Percentiles rank a stretch among this genome's conserved stretches.
Evolutionary conservation across 2,888 invertebrate species (phyloP).

Genomic region (Lapara coniferarum): DNA sequence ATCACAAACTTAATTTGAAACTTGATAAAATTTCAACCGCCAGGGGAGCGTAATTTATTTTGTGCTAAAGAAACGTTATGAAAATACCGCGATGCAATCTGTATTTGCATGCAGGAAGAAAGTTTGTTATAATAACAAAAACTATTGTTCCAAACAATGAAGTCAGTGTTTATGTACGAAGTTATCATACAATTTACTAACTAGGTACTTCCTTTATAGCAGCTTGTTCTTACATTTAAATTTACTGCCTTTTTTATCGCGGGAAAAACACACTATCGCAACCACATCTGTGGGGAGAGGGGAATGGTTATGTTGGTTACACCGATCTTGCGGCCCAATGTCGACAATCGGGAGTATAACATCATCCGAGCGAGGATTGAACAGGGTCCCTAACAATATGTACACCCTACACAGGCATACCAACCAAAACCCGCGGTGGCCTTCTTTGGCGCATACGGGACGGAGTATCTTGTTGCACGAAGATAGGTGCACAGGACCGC

Average conservation of each 20-base stretch:
- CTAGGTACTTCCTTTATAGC: background rate
- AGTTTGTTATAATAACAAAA: constrained; percentile 4
- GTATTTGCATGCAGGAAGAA: constrained; percentile 1
- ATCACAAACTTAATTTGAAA: background rate
- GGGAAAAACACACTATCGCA: too few species aligned
- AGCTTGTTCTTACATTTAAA: background rate
- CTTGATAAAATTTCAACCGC: background rate
- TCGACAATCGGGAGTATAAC: too few species aligned
- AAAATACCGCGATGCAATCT: constrained; percentile 7
- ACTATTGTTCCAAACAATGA: constrained; percentile 4
- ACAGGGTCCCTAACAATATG: too few species aligned
- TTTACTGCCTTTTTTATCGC: background rate
- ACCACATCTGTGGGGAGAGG: too few species aligned
- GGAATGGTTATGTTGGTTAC: too few species aligned
- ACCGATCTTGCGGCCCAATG: too few species aligned
- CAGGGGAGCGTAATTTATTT: background rate
- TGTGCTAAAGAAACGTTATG: background rate
- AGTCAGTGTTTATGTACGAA: background rate
- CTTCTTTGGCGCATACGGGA: too few species aligned
- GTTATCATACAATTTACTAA: background rate
- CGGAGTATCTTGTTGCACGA: too few species aligned
- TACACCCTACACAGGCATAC: too few species aligned
- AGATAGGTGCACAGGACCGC: too few species aligned
- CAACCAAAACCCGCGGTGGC: too few species aligned
- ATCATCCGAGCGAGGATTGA: too few species aligned